These are phyloP conservation scores for Drosophila parthenogenetica DNA, from an alignment of 2,888 invertebrate species.

Conservation along the genomic window DNA sequence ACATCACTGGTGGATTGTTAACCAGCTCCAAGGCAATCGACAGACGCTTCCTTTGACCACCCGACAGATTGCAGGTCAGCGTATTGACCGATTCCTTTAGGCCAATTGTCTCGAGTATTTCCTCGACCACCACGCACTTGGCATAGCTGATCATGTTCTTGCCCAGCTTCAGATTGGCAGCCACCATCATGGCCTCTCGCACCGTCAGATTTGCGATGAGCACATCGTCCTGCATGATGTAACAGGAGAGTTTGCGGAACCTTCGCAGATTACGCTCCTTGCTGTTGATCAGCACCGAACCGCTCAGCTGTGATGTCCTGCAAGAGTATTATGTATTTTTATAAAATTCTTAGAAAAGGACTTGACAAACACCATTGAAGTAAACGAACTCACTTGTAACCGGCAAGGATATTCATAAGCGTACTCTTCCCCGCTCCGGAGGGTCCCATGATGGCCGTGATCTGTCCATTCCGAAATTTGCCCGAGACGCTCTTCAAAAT, in stretches of 20 bases:
- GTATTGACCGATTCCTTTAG: conserved; percentile 92
- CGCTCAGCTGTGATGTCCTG: conserved; percentile 94
- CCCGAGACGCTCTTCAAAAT: conserved; percentile 95
- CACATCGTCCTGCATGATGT: conserved; percentile 98
- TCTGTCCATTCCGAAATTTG: conserved; percentile 94
- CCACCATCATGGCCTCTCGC: conserved; percentile 95
- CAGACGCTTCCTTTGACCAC: conserved; percentile 95
- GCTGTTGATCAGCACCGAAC: conserved; percentile 94
- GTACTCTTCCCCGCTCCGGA: conserved; percentile 93
- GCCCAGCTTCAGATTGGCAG: conserved; percentile 96
- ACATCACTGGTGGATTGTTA: conserved; percentile 98
- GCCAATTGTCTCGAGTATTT: conserved; percentile 94
- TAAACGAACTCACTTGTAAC: conserved; percentile 90
- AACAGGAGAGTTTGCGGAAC: conserved; percentile 97
- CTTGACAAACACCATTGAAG: neutral
- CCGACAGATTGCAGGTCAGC: conserved; percentile 92
- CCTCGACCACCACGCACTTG: conserved; percentile 92
- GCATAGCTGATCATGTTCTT: conserved; percentile 90
- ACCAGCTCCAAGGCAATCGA: conserved; percentile 97
- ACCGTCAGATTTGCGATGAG: conserved; percentile 95
- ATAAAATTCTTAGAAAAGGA: no score
- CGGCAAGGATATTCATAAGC: conserved; percentile 94
- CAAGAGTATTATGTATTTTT: neutral
- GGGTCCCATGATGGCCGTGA: conserved; percentile 98
- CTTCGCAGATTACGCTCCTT: conserved; percentile 93